Evolutionary conservation across 2,888 invertebrate species (phyloP).

Genomic region (Ditylenchus weischeri): DNA sequence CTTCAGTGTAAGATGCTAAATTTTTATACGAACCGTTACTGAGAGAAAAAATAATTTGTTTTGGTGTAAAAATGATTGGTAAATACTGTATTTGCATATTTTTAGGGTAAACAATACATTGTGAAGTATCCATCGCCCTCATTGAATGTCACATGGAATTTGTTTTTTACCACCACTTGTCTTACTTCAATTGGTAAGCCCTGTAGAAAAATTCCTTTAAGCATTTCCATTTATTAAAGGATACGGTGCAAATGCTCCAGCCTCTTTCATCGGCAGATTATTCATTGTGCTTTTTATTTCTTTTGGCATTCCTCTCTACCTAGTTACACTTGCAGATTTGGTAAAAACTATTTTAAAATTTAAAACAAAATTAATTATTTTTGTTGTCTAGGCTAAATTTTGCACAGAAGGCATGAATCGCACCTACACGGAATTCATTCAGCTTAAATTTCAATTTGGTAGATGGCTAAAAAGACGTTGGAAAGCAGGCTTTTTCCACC

Average conservation of each 20-base stretch:
- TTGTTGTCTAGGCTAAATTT: constrained; percentile 50
- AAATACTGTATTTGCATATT: neutral
- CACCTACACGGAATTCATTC: constrained; percentile 53
- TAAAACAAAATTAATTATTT: neutral
- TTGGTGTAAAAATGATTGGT: neutral
- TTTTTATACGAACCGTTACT: too few species aligned
- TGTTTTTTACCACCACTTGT: constrained; percentile 56
- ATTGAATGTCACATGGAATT: constrained; percentile 35
- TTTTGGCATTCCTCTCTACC: constrained; percentile 55
- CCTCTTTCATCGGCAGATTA: constrained; percentile 44
- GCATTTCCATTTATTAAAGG: constrained; percentile 24
- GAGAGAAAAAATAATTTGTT: too few species aligned
- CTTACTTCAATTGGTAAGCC: constrained; percentile 49
- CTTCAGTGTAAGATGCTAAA: too few species aligned
- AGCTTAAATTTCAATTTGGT: constrained; percentile 46
- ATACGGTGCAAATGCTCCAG: constrained; percentile 52
- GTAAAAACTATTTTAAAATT: constrained; percentile 20
- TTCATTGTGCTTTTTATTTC: constrained; percentile 53
- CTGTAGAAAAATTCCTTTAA: constrained; percentile 12
- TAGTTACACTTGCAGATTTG: constrained; percentile 56
- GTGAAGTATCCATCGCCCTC: constrained; percentile 1
- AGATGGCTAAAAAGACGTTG: constrained; percentile 40
- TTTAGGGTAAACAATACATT: constrained; percentile 6
- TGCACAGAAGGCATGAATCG: constrained; percentile 57
- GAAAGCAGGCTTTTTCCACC: neutral